phyloP scores from a whole-genome alignment of 2,113 vertebrate species.

The Campylorhamphus procurvoides region DNA sequence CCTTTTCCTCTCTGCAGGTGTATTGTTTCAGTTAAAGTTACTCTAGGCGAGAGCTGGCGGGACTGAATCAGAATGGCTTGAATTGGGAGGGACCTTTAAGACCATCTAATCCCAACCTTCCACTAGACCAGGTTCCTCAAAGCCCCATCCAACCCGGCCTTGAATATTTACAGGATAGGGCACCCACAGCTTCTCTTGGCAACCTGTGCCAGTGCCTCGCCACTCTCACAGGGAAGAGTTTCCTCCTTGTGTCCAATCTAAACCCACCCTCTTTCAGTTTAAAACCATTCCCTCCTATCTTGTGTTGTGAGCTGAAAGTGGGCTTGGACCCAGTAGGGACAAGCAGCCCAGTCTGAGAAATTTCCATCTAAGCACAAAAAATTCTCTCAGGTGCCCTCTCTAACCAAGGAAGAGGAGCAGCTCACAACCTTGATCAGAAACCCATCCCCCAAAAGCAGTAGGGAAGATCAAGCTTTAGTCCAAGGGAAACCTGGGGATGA shows the following conservation, averaged over 20 bases:
- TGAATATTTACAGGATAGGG: not conserved
- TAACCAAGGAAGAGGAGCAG: not conserved
- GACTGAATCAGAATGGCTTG: not conserved
- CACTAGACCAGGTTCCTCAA: not conserved
- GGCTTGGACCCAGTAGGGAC: not conserved
- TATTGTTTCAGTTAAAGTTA: not conserved
- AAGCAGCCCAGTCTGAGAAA: not conserved
- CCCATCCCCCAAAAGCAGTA: not conserved
- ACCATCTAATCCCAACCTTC: not conserved
- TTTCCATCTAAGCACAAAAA: not conserved
- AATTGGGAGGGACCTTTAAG: not conserved
- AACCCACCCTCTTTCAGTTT: not conserved
- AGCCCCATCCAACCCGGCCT: not conserved
- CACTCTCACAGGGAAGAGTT: not conserved
- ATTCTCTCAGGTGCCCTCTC: not conserved
- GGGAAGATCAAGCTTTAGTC: not conserved
- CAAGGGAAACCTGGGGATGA: not conserved
- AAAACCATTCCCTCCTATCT: not conserved
- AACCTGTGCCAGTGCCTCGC: not conserved
- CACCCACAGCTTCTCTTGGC: not conserved
- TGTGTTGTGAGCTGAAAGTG: rapidly evolving
- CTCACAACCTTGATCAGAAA: not conserved
- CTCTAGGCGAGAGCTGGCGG: not conserved
- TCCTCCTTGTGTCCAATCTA: not conserved
- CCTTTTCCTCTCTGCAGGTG: not conserved